Conservation (phyloP, 1,140 invertebrate species). For the Drosophila bifasciata region DNA sequence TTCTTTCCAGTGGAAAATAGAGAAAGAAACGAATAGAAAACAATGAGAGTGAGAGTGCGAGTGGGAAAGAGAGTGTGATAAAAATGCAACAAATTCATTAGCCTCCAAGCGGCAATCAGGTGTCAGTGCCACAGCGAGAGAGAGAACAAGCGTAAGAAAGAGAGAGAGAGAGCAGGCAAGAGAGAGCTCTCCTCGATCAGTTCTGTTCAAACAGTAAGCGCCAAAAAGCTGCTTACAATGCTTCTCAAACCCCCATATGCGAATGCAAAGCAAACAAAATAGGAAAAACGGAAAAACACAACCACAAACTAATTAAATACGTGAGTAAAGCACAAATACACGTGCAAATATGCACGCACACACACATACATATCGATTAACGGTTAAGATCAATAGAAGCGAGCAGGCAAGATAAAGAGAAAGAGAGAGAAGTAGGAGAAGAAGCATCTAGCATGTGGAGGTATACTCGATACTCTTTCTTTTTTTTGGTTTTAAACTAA, state of each 20-base stretch:
- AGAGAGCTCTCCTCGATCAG: background rate
- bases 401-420: background rate
- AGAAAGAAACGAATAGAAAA: slow-evolving; percentile 7
- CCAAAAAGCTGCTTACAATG: slow-evolving; percentile 26
- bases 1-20: slow-evolving; percentile 26
- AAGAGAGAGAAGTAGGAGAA: too few relatives aligned
- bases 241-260: slow-evolving; percentile 32
- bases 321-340: slow-evolving; percentile 28
- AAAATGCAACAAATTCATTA: slow-evolving; percentile 19
- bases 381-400: slow-evolving; percentile 12
- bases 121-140: slow-evolving; percentile 25
- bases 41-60: background rate
- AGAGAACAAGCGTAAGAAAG: background rate
- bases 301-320: slow-evolving; percentile 42
- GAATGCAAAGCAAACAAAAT: slow-evolving; percentile 29
- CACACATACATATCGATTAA: slow-evolving; percentile 6
- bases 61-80: background rate
- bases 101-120: slow-evolving; percentile 13
- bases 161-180: background rate
- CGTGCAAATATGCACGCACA: background rate
- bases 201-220: slow-evolving; percentile 40
- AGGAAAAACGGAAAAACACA: slow-evolving; percentile 7
- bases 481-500: too few relatives aligned
- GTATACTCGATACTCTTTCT: too few relatives aligned
- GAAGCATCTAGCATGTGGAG: too few relatives aligned